Evolutionary conservation across 2,888 invertebrate species (phyloP).

Genomic region (Machimus atricapillus): DNA sequence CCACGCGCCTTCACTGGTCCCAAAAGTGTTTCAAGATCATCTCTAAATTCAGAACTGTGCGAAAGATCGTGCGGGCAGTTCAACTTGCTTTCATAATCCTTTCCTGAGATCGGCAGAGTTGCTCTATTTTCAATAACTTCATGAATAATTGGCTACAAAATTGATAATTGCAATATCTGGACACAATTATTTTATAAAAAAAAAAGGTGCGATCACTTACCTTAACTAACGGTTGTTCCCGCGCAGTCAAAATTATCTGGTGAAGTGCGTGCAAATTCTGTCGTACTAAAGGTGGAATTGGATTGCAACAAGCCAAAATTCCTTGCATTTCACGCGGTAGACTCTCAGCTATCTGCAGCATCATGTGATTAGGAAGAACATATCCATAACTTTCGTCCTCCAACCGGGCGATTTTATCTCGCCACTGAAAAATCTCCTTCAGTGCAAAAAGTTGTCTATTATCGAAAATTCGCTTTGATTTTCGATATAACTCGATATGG

Average conservation of each 20-base stretch:
- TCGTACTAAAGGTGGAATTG: constrained; percentile 78
- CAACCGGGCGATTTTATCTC: constrained; percentile 81
- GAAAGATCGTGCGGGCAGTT: constrained; percentile 71
- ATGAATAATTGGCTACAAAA: constrained; percentile 62
- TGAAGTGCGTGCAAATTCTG: constrained; percentile 68
- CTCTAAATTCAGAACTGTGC: constrained; percentile 64
- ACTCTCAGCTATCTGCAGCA: constrained; percentile 85
- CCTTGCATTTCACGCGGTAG: constrained; percentile 93
- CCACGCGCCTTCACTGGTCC: constrained; percentile 45
- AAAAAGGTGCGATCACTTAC: constrained; percentile 53
- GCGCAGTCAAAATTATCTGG: constrained; percentile 73
- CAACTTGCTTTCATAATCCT: constrained; percentile 66
- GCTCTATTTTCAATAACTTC: constrained; percentile 57
- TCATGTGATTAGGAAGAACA: constrained; percentile 95
- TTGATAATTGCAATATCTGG: neutral
- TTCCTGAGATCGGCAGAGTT: constrained; percentile 50
- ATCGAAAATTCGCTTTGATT: constrained; percentile 82
- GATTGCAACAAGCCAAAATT: constrained; percentile 90
- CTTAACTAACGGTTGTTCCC: constrained; percentile 72
- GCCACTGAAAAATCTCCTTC: constrained; percentile 83
- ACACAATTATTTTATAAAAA: neutral
- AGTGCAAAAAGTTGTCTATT: constrained; percentile 85
- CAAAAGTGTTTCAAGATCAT: constrained; percentile 67
- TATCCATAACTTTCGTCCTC: constrained; percentile 94
- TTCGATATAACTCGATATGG: constrained; percentile 77